Evolutionary conservation across 2,888 invertebrate species (phyloP).

Genomic region (Habrosyne pyritoides): DNA sequence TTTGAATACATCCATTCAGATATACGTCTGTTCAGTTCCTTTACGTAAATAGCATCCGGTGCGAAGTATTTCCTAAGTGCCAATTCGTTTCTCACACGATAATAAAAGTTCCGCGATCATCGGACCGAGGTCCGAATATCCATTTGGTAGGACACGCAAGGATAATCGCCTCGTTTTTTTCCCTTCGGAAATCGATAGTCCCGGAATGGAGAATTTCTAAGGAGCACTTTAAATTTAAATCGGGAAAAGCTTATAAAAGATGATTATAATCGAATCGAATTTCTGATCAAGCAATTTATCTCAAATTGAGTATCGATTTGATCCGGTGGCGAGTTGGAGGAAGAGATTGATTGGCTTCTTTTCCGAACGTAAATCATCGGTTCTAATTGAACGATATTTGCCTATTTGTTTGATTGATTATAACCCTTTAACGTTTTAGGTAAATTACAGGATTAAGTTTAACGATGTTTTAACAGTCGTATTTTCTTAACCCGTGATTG

Average conservation of each 20-base stretch:
- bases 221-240: slow-evolving; percentile 48
- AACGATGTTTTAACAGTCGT: background rate
- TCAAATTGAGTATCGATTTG: slow-evolving; percentile 32
- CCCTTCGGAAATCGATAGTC: slow-evolving; percentile 39
- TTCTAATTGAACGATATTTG: slow-evolving; percentile 7
- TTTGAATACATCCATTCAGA: slow-evolving; percentile 26
- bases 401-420: background rate
- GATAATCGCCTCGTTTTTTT: slow-evolving; percentile 44
- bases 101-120: slow-evolving; percentile 33
- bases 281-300: slow-evolving; percentile 48
- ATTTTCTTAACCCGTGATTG: background rate
- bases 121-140: slow-evolving; percentile 31
- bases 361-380: slow-evolving; percentile 24
- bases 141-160: slow-evolving; percentile 37
- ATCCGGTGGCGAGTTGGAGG: slow-evolving; percentile 25
- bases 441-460: background rate
- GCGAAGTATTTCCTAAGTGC: slow-evolving; percentile 17
- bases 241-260: slow-evolving; percentile 40
- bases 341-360: slow-evolving; percentile 34
- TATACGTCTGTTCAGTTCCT: slow-evolving; percentile 27
- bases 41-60: slow-evolving; percentile 22
- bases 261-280: slow-evolving; percentile 54
- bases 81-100: slow-evolving; percentile 28
- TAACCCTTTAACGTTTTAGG: background rate
- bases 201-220: slow-evolving; percentile 31